These are phyloP conservation scores for Sesamia nonagrioides DNA, from an alignment of 1,140 invertebrate genomes.

Conservation along the genomic window DNA sequence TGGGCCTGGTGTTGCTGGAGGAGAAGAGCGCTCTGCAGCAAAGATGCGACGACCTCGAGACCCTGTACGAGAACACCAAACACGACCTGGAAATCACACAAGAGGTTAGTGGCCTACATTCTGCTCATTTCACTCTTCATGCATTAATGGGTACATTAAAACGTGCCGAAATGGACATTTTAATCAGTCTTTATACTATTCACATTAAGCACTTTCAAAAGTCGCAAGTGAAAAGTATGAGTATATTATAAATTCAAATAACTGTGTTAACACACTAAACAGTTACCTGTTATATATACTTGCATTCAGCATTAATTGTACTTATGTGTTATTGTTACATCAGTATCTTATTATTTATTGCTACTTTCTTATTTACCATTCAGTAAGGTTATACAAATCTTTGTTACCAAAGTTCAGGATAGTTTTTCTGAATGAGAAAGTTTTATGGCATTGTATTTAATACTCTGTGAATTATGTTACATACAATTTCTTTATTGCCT, in stretches of 20 bases:
- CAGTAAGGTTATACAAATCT: not conserved
- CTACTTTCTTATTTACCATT: not conserved
- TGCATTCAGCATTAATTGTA: not conserved
- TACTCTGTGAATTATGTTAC: not conserved
- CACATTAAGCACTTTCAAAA: conserved; percentile 69
- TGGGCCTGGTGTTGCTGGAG: conserved; percentile 97
- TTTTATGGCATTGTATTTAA: not conserved
- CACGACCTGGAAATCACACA: conserved; percentile 97
- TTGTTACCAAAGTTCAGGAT: not conserved
- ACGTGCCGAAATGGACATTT: conserved; percentile 65
- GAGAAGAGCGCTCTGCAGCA: conserved; percentile 96
- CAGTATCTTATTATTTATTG: not conserved
- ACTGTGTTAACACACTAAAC: too few species aligned
- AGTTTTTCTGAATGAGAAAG: not conserved
- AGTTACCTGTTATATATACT: conserved; percentile 5
- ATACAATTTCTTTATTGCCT: not conserved
- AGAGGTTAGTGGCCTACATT: conserved; percentile 92
- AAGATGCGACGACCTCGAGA: conserved; percentile 95
- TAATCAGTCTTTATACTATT: conserved; percentile 53
- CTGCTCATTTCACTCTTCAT: conserved; percentile 83
- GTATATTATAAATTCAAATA: conserved; percentile 64
- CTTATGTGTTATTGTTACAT: not conserved
- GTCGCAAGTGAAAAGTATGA: conserved; percentile 54
- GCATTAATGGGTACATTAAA: conserved; percentile 82
- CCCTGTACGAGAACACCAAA: conserved; percentile 95